Conservation (phyloP, 2,797 vertebrate species). For the Chaetodon trifasciatus region DNA sequence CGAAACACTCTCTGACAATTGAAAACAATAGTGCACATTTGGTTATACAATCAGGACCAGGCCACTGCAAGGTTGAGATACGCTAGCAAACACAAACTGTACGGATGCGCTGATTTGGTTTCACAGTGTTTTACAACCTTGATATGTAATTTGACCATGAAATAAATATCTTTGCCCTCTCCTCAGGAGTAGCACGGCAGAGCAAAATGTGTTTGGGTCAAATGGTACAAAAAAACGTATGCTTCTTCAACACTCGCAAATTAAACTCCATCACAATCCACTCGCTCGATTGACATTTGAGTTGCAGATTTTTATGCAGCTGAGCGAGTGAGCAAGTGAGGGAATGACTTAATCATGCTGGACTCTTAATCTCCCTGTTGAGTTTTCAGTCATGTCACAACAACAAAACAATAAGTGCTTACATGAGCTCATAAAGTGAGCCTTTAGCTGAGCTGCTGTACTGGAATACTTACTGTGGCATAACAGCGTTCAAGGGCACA, state of each 20-base stretch:
- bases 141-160: conserved; percentile 34
- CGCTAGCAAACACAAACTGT: conserved; percentile 15
- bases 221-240: not conserved
- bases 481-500: conserved; percentile 3
- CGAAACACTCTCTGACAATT: conserved; percentile 65
- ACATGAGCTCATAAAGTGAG: conserved; percentile 30
- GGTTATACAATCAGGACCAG: conserved; percentile 47
- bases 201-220: not conserved
- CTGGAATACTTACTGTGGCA: not conserved
- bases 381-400: conserved; percentile 33
- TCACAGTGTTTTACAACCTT: conserved; percentile 17
- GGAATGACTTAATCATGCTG: conserved; percentile 36
- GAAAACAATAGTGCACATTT: conserved; percentile 58
- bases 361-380: conserved; percentile 22
- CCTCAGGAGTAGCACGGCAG: not conserved
- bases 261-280: conserved; percentile 21
- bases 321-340: conserved; percentile 13
- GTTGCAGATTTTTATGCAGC: conserved; percentile 4
- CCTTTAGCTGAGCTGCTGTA: not conserved
- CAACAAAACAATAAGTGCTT: conserved; percentile 31
- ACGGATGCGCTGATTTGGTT: conserved; percentile 24
- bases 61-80: conserved; percentile 15
- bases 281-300: conserved; percentile 7
- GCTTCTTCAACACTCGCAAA: conserved; percentile 17
- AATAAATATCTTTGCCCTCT: conserved; percentile 20